A percentile compares a stretch with the other conserved stretches of the same genome.
These are phyloP conservation scores for Rhipidura dahli DNA, from an alignment of 2,113 vertebrate genomes.

Conservation along the genomic window DNA sequence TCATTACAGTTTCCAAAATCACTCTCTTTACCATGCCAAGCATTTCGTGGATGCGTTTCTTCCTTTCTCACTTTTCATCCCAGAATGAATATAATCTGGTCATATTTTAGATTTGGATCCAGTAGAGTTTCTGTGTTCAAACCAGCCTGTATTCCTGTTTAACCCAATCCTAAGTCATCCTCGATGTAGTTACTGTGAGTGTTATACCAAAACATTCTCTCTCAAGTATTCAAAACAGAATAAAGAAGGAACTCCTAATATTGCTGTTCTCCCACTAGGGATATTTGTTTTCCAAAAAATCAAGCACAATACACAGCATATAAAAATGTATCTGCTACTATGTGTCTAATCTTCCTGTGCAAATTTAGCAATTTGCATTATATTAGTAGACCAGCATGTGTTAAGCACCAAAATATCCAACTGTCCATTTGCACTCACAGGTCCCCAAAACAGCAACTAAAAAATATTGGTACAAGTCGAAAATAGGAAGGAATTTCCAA, in stretches of 20 bases:
- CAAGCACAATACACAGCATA: not conserved
- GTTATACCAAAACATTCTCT: not conserved
- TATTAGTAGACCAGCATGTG: not conserved
- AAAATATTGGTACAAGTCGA: not conserved
- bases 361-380: constrained; percentile 1
- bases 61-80: not conserved
- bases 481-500: not conserved
- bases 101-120: not conserved
- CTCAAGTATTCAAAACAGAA: not conserved
- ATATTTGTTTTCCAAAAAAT: not conserved
- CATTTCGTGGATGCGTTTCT: not conserved
- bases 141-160: not conserved
- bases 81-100: not conserved
- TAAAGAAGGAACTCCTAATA: not conserved
- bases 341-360: not conserved
- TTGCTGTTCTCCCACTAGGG: not conserved
- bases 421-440: not conserved
- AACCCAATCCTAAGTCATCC: not conserved
- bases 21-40: not conserved
- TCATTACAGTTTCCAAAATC: not conserved
- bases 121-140: not conserved
- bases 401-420: not conserved
- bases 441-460: not conserved
- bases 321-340: constrained; percentile 2
- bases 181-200: not conserved